phyloP scores from a whole-genome alignment of 2,797 vertebrate genomes.

The Phoeniculus purpureus region DNA sequence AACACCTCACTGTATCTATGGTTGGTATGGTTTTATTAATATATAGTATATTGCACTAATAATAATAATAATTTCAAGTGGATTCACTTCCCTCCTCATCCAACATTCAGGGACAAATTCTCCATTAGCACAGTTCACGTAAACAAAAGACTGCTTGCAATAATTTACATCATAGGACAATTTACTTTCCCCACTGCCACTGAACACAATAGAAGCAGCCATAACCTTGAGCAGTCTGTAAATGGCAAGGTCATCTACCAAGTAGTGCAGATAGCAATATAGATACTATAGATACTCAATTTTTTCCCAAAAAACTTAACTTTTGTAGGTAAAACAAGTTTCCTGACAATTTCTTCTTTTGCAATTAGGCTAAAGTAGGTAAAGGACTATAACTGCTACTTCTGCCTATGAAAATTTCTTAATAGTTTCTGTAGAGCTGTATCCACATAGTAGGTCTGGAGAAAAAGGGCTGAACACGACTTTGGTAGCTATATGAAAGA shows the following conservation, averaged over 20 bases:
- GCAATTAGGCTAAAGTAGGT: neutral
- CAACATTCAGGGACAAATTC: neutral
- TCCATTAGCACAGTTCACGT: neutral
- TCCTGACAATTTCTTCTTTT: neutral
- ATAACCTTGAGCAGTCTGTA: neutral
- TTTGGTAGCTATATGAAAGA: neutral
- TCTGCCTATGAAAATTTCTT: neutral
- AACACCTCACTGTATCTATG: neutral
- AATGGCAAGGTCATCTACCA: neutral
- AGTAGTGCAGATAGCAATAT: neutral
- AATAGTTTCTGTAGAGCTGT: neutral
- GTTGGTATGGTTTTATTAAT: neutral
- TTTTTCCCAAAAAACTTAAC: neutral
- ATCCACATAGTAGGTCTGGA: neutral
- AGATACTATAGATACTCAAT: neutral
- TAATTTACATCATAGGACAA: neutral
- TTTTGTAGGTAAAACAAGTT: neutral
- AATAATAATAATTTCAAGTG: neutral
- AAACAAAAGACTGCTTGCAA: neutral
- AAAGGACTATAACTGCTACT: neutral
- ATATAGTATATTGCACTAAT: neutral
- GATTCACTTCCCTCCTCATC: neutral
- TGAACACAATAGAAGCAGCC: neutral
- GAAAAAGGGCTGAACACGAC: neutral
- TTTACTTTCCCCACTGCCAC: neutral